phyloP scores from a whole-genome alignment of 2,888 invertebrate genomes.

The Lissonota sp. region DNA sequence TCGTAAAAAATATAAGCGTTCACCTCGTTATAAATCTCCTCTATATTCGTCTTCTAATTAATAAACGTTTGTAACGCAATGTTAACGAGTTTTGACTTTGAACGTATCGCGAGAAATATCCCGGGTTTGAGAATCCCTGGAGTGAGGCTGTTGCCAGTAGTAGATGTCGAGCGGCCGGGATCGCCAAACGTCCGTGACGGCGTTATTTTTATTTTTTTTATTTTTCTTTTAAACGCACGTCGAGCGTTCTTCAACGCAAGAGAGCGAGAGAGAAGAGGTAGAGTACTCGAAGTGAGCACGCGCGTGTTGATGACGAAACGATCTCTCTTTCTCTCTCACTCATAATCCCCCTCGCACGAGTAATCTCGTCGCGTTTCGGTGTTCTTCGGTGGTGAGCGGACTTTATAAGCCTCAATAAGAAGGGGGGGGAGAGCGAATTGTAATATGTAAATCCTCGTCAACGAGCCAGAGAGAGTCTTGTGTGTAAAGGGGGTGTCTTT shows the following conservation, averaged over 20 bases:
- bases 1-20: too few species aligned
- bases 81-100: too few species aligned
- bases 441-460: constrained; percentile 6
- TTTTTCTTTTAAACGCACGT: not conserved
- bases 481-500: constrained; percentile 6
- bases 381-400: constrained; percentile 22
- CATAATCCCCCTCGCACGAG: not conserved
- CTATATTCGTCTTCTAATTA: too few species aligned
- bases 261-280: not conserved
- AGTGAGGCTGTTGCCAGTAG: not conserved
- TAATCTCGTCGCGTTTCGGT: constrained; percentile 13
- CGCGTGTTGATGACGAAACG: constrained; percentile 22
- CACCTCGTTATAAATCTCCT: too few species aligned
- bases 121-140: constrained; percentile 53
- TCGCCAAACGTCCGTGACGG: not conserved
- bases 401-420: not conserved
- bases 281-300: constrained; percentile 36
- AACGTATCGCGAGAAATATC: not conserved
- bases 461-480: not conserved
- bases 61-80: too few species aligned
- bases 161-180: constrained; percentile 49
- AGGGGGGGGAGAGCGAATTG: not conserved
- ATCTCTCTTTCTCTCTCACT: constrained; percentile 19
- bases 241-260: too few species aligned
- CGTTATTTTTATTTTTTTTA: not conserved